Evolutionary conservation across 2,888 invertebrate species (phyloP).

Genomic region (Drosophila nr. perissopoda): DNA sequence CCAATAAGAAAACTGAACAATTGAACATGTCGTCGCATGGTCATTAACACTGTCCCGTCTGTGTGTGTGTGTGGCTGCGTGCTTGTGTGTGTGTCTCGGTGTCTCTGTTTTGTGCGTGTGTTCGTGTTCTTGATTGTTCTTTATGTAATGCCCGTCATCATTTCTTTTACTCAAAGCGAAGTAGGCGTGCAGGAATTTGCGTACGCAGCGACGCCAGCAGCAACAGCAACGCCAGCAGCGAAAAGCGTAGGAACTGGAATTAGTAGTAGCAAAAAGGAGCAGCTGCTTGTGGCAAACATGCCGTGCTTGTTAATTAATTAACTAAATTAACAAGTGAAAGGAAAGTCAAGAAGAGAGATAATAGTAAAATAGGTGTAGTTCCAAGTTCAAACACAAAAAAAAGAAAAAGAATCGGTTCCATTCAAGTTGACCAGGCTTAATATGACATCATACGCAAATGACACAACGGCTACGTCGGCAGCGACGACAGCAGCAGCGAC

Average conservation of each 20-base stretch:
- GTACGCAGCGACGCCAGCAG: constrained; percentile 39
- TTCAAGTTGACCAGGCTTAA: constrained; percentile 43
- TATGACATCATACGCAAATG: constrained; percentile 77
- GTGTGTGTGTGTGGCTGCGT: constrained; percentile 11
- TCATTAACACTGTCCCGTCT: constrained; percentile 53
- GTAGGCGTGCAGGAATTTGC: constrained; percentile 70
- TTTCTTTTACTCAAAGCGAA: constrained; percentile 47
- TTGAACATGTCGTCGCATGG: constrained; percentile 65
- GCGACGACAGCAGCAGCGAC: constrained; percentile 45
- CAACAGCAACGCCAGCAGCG: constrained; percentile 34
- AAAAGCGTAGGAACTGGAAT: constrained; percentile 47
- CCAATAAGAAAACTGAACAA: constrained; percentile 68
- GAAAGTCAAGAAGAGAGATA: constrained; percentile 16
- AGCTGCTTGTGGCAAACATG: constrained; percentile 37
- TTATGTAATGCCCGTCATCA: constrained; percentile 51
- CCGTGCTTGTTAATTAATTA: constrained; percentile 65
- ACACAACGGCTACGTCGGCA: constrained; percentile 65
- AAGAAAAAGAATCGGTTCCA: constrained; percentile 28
- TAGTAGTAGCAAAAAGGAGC: constrained; percentile 43
- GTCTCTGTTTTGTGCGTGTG: constrained; percentile 49
- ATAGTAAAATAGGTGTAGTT: constrained; percentile 51
- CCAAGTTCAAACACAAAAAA: constrained; percentile 7
- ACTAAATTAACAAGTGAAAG: constrained; percentile 69
- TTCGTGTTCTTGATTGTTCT: constrained; percentile 32
- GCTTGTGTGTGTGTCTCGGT: constrained; percentile 30